Conservation (phyloP, 2,797 vertebrate species). For the Bufotes viridis region DNA sequence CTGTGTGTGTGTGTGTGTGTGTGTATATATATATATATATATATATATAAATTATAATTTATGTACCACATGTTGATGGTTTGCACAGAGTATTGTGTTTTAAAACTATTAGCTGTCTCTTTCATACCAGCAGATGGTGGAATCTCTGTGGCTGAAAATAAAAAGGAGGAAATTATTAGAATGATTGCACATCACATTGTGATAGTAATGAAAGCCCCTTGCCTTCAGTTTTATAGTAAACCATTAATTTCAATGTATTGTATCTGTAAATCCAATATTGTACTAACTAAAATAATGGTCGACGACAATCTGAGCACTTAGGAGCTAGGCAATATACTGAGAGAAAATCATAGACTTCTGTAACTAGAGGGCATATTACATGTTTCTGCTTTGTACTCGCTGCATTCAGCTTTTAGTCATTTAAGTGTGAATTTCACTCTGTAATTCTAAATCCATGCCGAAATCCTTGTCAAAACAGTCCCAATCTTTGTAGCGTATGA, state of each 20-base stretch:
- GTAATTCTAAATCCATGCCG: background rate
- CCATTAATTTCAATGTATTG: background rate
- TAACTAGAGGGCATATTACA: background rate
- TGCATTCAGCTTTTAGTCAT: background rate
- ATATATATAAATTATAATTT: background rate
- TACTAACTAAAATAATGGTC: background rate
- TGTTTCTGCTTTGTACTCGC: background rate
- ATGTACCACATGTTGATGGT: background rate
- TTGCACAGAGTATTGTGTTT: background rate
- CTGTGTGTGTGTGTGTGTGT: too few species aligned
- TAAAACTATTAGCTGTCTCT: background rate
- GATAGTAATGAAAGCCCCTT: background rate
- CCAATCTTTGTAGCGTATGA: constrained; percentile 6
- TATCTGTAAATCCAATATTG: background rate
- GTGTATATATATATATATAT: too few species aligned
- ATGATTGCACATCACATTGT: too few species aligned
- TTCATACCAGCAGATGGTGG: background rate
- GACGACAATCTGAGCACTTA: background rate
- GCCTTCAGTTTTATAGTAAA: background rate
- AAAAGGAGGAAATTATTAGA: too few species aligned
- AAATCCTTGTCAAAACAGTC: constrained; percentile 13
- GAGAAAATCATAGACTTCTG: background rate
- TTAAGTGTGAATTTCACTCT: background rate
- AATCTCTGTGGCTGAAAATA: too few species aligned
- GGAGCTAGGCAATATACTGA: background rate